Conservation (phyloP, 2,113 vertebrate species). For the Anhinga anhinga region DNA sequence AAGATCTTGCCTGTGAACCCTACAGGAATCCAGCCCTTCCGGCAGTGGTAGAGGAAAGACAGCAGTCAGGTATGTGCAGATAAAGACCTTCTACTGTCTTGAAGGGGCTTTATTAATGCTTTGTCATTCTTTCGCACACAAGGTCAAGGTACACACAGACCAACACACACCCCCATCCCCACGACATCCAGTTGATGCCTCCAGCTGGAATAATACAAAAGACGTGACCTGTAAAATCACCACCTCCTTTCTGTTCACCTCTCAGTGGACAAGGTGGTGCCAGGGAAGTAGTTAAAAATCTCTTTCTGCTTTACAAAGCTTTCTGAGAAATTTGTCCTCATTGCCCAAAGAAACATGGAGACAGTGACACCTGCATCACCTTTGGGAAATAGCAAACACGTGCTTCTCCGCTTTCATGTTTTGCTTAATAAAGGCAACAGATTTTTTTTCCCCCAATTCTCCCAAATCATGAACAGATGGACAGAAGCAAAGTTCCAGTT, state of each 20-base stretch:
- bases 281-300: too few species aligned
- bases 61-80: background rate
- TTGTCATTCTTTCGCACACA: background rate
- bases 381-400: background rate
- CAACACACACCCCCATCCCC: accelerated
- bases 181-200: accelerated
- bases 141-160: too few species aligned
- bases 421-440: background rate
- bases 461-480: background rate
- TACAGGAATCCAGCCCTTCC: accelerated
- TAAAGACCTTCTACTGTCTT: accelerated
- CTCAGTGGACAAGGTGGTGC: accelerated
- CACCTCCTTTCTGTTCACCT: accelerated
- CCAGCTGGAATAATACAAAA: accelerated
- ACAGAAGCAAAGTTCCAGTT: background rate
- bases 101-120: background rate
- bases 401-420: background rate
- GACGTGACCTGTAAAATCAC: background rate
- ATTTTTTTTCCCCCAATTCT: background rate
- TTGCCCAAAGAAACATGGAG: accelerated
- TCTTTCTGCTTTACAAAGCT: background rate
- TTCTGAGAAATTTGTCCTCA: background rate
- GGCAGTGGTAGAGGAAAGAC: background rate
- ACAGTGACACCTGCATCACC: background rate
- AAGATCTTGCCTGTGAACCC: background rate